Percentiles rank a stretch among this genome's conserved stretches.
Conservation (phyloP, 2,888 invertebrate genomes). For the Periphyllus acericola region DNA sequence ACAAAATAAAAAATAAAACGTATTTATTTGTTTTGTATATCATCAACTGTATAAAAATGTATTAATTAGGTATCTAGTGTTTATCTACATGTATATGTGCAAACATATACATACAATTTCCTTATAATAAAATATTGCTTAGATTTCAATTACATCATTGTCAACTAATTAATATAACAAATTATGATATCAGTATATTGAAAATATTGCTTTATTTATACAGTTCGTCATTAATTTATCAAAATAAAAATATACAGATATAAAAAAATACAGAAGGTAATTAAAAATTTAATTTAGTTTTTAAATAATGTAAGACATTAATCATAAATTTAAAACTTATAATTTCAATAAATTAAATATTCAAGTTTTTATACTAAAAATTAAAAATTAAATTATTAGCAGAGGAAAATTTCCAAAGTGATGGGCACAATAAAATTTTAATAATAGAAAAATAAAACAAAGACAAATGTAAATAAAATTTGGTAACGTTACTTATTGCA, state of each 20-base stretch:
- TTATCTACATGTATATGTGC: conserved; percentile 2
- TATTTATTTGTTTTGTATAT: conserved; percentile 45
- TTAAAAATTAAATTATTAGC: conserved; percentile 24
- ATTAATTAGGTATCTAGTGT: conserved; percentile 24
- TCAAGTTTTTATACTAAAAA: conserved; percentile 24
- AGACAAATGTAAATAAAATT: conserved; percentile 38
- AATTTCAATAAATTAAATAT: conserved; percentile 37
- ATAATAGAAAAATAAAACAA: conserved; percentile 50
- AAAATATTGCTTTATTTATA: conserved; percentile 45
- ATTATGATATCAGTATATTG: conserved; percentile 39
- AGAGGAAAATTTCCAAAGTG: conserved; percentile 45
- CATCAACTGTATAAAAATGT: conserved; percentile 52
- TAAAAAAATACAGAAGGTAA: conserved; percentile 36
- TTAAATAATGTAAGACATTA: conserved; percentile 35
- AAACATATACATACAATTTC: conserved; percentile 17
- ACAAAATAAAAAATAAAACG: conserved; percentile 47
- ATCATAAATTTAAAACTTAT: conserved; percentile 47
- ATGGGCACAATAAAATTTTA: conserved; percentile 56
- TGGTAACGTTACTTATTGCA: conserved; percentile 60
- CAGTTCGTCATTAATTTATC: neutral
- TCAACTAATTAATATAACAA: conserved; percentile 36
- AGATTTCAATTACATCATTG: conserved; percentile 22
- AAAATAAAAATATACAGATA: conserved; percentile 25
- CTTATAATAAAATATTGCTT: conserved; percentile 54
- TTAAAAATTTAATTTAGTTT: conserved; percentile 39